These are phyloP conservation scores for Bergia puertoricense DNA, from an alignment of 92 coral and sea anemone species.

Conservation along the genomic window DNA sequence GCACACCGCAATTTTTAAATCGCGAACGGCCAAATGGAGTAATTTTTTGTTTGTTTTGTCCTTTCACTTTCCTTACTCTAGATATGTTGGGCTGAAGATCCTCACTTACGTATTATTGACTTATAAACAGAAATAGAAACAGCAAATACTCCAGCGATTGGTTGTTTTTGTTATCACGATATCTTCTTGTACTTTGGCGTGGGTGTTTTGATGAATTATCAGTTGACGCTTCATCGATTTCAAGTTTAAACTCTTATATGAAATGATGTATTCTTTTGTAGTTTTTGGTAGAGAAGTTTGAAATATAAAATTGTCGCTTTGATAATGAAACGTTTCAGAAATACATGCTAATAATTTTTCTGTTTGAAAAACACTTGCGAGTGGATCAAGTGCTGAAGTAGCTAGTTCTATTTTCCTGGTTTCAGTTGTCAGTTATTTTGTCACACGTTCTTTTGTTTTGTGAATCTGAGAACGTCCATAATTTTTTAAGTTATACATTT, in stretches of 20 bases:
- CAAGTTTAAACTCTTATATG: slow-evolving; percentile 9
- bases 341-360: too few species aligned
- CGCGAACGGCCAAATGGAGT: neutral
- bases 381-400: neutral
- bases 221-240: neutral
- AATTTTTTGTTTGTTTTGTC: slow-evolving; percentile 17
- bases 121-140: slow-evolving; percentile 20
- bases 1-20: slow-evolving; percentile 4
- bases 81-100: neutral
- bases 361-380: neutral
- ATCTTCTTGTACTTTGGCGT: slow-evolving; percentile 15
- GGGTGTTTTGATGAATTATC: slow-evolving; percentile 21
- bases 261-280: neutral
- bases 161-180: slow-evolving; percentile 5
- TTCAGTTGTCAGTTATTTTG: neutral
- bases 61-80: neutral
- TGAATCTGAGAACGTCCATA: neutral
- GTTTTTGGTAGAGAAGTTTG: neutral
- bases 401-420: neutral
- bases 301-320: slow-evolving; percentile 1
- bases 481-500: neutral
- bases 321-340: neutral
- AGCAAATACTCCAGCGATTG: neutral
- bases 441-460: neutral
- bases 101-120: slow-evolving; percentile 31